Evolutionary conservation across 1,140 invertebrate species (phyloP).

Genomic region (Temnothorax longispinosus): DNA sequence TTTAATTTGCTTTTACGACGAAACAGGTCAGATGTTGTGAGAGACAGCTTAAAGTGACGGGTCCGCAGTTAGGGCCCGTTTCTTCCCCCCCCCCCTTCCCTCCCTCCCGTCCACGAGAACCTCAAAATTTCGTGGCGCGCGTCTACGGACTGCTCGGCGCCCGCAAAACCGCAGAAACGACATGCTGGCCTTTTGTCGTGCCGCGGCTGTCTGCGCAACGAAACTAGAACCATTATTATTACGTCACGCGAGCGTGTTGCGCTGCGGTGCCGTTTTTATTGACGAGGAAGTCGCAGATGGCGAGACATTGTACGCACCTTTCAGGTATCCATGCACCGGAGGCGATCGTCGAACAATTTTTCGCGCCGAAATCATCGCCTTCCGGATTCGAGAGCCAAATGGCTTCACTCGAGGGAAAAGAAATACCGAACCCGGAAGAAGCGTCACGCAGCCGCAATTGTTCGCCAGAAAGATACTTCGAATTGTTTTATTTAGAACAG

Average conservation of each 20-base stretch:
- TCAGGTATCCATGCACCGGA: slow-evolving; percentile 54
- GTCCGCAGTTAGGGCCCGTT: slow-evolving; percentile 17
- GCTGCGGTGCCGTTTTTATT: slow-evolving; percentile 60
- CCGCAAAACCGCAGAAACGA: slow-evolving; percentile 82
- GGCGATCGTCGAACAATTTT: slow-evolving; percentile 41
- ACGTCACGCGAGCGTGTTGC: slow-evolving; percentile 63
- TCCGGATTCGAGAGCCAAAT: slow-evolving; percentile 28
- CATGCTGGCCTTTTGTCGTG: slow-evolving; percentile 79
- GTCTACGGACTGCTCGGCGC: slow-evolving; percentile 58
- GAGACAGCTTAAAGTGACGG: slow-evolving; percentile 40
- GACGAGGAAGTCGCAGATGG: slow-evolving; percentile 68
- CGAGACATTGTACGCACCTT: slow-evolving; percentile 48
- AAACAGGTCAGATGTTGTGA: slow-evolving; percentile 38
- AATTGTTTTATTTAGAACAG: neutral
- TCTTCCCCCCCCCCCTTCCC: too few species aligned
- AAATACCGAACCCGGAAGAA: slow-evolving; percentile 26
- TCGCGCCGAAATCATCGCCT: slow-evolving; percentile 52
- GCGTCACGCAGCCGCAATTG: slow-evolving; percentile 7
- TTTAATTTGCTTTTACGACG: slow-evolving; percentile 2
- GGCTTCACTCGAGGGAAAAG: neutral
- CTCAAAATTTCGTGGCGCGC: slow-evolving; percentile 67
- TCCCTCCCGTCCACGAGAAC: neutral
- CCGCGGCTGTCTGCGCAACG: slow-evolving; percentile 65
- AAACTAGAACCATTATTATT: slow-evolving; percentile 72
- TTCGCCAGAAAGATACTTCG: neutral